Base-by-base conservation (phyloP, 92 coral and sea anemone genomes). In the Palythoa caribaeorum region DNA sequence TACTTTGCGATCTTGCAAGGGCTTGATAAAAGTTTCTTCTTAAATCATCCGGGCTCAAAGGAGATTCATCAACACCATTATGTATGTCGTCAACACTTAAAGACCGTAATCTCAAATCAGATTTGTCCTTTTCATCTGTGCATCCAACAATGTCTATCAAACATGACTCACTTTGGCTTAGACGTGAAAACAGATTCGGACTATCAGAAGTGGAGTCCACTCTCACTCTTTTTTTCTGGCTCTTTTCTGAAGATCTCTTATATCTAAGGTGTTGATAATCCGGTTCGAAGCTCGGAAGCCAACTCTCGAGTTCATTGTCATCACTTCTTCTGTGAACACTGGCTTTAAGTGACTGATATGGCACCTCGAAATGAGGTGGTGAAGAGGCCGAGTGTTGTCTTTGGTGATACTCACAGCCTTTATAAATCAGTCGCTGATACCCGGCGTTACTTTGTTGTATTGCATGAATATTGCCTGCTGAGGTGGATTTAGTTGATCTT, bases 91-190 rank as follows among this genome's bases (percentile, higher is more conserved):
- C 86, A 68, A 66, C 86, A 66, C 86, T 81, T 65, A 53, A 9
- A 2, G 86, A 81, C 37, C 86, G 86, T 17, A 76, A 76, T 81
- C 76, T 21, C 44, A 68, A 8, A 37, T 12, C 2, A 4, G 60
- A 3, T 28, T 28, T 35, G 37, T 81, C 63, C 14, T 20, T 71
- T 39, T n/a, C 83, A 5, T 16, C 83, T 54, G 48, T 48, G 28
- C 9, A 20, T 20, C 60, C 48, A 7, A 51, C 38, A 13, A 20
- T 50, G 19, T 63, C 53, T 19, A 17, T 52, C 28, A 81, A 38
- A 13, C 76, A 81, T 14, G 86, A 47, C 15, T 81, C 86, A 35
- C 86, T 81, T 36, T 48, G 73, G 60, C 86, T 81, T 21, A 81
- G 60, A 47, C 76, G 86, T 50, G 40, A 47, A 60, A 81, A 66